These are phyloP conservation scores for Epinotia bilunana DNA, from an alignment of 2,888 invertebrate species.

Conservation along the genomic window DNA sequence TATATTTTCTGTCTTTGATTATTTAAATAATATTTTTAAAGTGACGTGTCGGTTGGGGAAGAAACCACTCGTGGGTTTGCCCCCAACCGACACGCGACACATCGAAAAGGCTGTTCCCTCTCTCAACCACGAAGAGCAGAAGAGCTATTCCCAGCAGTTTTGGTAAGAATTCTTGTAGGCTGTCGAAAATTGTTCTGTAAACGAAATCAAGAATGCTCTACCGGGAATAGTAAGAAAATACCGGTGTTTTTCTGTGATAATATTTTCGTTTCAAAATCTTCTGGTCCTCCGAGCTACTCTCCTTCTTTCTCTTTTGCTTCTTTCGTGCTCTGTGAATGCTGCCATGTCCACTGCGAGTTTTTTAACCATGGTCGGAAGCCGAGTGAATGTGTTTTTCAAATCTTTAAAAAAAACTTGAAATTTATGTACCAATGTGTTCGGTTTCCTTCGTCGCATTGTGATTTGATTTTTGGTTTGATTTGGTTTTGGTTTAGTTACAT, in stretches of 20 bases:
- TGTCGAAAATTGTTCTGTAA: no score
- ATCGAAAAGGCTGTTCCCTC: no score
- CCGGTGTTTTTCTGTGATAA: neutral
- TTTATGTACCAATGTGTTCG: neutral
- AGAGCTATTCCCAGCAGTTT: no score
- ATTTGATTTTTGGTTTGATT: neutral
- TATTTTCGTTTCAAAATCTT: conserved; percentile 5
- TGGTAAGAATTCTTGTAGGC: no score
- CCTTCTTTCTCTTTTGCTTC: neutral
- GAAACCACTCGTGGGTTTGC: no score
- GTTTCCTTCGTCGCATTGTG: conserved; percentile 1
- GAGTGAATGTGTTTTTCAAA: neutral
- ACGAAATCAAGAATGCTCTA: no score
- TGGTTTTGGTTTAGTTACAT: neutral
- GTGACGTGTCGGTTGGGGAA: no score
- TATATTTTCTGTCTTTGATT: no score
- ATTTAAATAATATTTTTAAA: no score
- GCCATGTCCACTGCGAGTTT: conserved; percentile 11
- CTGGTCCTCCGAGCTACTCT: conserved; percentile 1
- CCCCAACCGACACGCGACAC: no score
- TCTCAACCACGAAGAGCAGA: no score
- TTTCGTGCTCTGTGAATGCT: neutral
- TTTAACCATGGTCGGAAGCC: neutral
- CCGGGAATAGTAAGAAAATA: no score
- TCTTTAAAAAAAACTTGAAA: neutral